Percentiles rank a stretch among this genome's conserved stretches.
phyloP scores from a whole-genome alignment of 2,113 vertebrate species.

The Sylvilagus bachmani region DNA sequence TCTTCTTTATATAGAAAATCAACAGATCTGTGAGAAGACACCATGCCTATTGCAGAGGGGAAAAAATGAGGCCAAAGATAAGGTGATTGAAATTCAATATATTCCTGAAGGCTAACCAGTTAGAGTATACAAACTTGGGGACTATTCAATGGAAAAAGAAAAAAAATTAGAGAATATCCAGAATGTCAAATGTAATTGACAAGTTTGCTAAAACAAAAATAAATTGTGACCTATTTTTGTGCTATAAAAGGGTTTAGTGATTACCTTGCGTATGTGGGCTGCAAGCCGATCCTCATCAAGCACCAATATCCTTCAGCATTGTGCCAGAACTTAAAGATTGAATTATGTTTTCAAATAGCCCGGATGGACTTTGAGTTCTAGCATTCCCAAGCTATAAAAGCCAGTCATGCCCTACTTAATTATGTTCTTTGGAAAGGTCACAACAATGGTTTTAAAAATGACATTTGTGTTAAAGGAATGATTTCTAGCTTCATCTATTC shows the following conservation, averaged over 20 bases:
- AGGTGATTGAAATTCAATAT: not conserved
- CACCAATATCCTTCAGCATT: not conserved
- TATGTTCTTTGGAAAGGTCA: not conserved
- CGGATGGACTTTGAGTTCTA: not conserved
- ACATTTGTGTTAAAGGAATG: not conserved
- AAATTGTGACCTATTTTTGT: not conserved
- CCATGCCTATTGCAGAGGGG: not conserved
- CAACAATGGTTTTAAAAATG: not conserved
- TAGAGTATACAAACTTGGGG: not conserved
- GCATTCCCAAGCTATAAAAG: not conserved
- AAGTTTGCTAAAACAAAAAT: constrained; percentile 23
- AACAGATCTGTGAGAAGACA: not conserved
- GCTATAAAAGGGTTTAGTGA: not conserved
- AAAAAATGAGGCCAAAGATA: not conserved
- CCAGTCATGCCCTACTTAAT: not conserved
- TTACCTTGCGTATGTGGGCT: not conserved
- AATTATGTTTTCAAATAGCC: not conserved
- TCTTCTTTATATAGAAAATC: not conserved
- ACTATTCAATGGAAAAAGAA: not conserved
- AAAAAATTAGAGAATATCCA: not conserved
- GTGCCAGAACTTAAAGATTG: constrained; percentile 25
- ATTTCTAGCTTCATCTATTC: not conserved
- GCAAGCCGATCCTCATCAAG: not conserved
- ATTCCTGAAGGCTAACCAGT: constrained; percentile 36
- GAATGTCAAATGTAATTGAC: constrained; percentile 24